Percentiles rank a stretch among this genome's conserved stretches.
Conservation (phyloP, 2,113 vertebrate species). For the Progne subis region DNA sequence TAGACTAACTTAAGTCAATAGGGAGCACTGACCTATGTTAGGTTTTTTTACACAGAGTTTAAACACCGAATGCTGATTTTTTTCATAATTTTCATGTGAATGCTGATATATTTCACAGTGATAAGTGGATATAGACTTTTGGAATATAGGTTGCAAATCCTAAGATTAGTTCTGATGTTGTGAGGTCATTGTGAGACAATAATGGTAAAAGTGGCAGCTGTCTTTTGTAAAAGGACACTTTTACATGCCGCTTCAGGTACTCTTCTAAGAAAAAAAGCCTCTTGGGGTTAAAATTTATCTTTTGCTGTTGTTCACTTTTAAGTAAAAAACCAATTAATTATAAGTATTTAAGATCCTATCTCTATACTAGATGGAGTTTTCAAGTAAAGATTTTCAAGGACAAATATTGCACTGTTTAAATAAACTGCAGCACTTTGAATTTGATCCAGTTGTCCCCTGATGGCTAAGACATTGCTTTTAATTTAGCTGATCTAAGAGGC, state of each 20-base stretch:
- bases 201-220: background rate
- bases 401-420: background rate
- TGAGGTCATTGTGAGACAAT: background rate
- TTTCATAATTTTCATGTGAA: background rate
- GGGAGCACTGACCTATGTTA: background rate
- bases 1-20: slow-evolving; percentile 41
- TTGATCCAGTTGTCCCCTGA: background rate
- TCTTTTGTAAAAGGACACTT: background rate
- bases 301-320: background rate
- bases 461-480: background rate
- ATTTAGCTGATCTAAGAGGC: background rate
- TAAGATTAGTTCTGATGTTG: background rate
- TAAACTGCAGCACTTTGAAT: background rate
- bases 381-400: background rate
- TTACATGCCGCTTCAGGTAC: background rate
- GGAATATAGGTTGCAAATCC: background rate
- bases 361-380: background rate
- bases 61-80: background rate
- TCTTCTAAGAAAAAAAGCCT: background rate
- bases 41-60: background rate
- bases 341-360: background rate
- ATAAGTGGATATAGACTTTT: background rate
- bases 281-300: background rate
- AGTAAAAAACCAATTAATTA: background rate
- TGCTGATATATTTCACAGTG: background rate